These are phyloP conservation scores for Phoenoteleia sp. DNA, from an alignment of 2,888 invertebrate genomes.

Conservation along the genomic window DNA sequence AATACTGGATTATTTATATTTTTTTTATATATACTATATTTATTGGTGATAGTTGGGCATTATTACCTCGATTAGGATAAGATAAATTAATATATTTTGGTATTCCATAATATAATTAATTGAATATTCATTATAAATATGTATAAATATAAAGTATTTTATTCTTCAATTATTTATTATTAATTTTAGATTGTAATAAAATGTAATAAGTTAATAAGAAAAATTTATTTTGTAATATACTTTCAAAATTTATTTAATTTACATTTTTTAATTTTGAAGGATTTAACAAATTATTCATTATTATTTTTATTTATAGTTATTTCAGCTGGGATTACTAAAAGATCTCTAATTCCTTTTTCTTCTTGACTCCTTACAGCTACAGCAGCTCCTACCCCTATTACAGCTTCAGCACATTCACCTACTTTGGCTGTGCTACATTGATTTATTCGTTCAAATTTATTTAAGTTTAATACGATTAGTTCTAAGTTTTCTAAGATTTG, in stretches of 20 bases:
- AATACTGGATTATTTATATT: constrained; percentile 32
- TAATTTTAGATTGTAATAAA: constrained; percentile 88
- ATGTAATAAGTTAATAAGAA: no score
- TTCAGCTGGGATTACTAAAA: constrained; percentile 91
- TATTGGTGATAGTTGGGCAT: constrained; percentile 79
- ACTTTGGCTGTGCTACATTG: constrained; percentile 93
- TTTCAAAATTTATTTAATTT: constrained; percentile 86
- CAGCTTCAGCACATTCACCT: constrained; percentile 93
- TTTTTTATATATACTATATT: constrained; percentile 79
- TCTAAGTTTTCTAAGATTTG: no score
- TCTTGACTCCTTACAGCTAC: constrained; percentile 92
- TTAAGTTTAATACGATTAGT: no score
- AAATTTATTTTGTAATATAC: constrained; percentile 70
- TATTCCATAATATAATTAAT: constrained; percentile 90
- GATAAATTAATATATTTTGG: constrained; percentile 91
- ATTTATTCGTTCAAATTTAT: constrained; percentile 90
- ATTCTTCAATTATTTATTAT: no score
- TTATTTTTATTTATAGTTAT: constrained; percentile 82
- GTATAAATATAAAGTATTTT: constrained; percentile 79
- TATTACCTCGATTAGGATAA: constrained; percentile 92
- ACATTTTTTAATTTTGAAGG: constrained; percentile 86
- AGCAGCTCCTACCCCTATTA: constrained; percentile 92
- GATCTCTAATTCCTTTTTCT: constrained; percentile 94
- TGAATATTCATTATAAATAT: constrained; percentile 79
- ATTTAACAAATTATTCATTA: constrained; percentile 85